Conservation (phyloP, 1,140 invertebrate genomes). For the Nephila pilipes region DNA sequence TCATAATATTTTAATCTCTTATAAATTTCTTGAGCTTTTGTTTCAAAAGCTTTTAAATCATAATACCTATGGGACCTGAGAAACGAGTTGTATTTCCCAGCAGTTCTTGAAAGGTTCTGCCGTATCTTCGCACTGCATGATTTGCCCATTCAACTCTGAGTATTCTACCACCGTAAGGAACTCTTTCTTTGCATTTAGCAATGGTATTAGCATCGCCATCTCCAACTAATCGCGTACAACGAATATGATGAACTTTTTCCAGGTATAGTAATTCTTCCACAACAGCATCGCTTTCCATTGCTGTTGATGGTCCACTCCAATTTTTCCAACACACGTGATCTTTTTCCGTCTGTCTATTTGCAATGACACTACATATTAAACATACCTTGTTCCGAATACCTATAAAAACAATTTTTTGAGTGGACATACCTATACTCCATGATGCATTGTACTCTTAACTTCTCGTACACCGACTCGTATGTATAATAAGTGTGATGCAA, state of each 20-base stretch:
- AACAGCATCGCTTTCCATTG: not conserved
- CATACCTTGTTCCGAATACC: not conserved
- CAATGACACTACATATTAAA: not conserved
- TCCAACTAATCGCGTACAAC: not conserved
- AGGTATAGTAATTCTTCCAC: not conserved
- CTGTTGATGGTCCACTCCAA: constrained; percentile 4
- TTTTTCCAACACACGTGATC: not conserved
- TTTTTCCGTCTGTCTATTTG: not conserved
- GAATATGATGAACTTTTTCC: not conserved
- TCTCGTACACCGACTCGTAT: not conserved
- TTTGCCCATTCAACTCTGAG: constrained; percentile 2
- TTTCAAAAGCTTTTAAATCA: not conserved
- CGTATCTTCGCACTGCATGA: not conserved
- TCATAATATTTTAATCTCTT: not conserved
- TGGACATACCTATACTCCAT: not conserved
- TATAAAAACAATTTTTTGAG: constrained; percentile 5
- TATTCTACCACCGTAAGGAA: not conserved
- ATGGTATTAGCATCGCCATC: not conserved
- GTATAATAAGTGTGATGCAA: not conserved
- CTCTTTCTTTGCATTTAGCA: not conserved
- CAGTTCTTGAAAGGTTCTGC: not conserved
- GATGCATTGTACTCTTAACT: not conserved
- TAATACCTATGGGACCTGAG: not conserved
- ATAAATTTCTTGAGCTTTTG: not conserved
- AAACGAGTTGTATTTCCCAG: not conserved